phyloP scores from a whole-genome alignment of 2,888 invertebrate genomes.

The Mythimna vitellina region DNA sequence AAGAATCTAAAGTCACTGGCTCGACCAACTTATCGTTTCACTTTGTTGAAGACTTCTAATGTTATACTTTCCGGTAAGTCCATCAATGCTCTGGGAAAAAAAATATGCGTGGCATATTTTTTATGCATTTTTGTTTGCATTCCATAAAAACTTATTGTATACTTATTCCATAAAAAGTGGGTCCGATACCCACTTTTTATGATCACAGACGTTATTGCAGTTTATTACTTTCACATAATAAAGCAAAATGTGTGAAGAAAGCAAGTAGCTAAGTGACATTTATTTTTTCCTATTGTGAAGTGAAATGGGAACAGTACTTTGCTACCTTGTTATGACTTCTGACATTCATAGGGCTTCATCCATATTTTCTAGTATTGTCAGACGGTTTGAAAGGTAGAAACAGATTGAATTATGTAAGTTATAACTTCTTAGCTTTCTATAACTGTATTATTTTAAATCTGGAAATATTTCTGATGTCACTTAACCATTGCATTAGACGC shows the following conservation, averaged over 20 bases:
- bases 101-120: no score
- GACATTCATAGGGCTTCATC: slow-evolving; percentile 79
- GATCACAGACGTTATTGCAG: neutral
- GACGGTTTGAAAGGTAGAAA: slow-evolving; percentile 10
- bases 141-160: no score
- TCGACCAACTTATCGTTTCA: neutral
- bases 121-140: no score
- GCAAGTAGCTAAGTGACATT: slow-evolving; percentile 41
- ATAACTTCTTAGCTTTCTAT: neutral
- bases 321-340: slow-evolving; percentile 79
- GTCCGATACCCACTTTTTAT: neutral
- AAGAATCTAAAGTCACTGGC: neutral
- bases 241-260: slow-evolving; percentile 31
- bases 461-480: no score
- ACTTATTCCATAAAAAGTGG: no score
- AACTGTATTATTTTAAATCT: neutral
- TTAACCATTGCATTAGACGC: neutral
- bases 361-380: slow-evolving; percentile 65
- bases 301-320: slow-evolving; percentile 59
- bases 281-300: slow-evolving; percentile 51
- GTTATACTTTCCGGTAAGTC: no score
- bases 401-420: neutral
- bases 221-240: neutral
- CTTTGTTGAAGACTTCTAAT: neutral
- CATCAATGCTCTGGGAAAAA: no score